Evolutionary conservation across 2,888 invertebrate species (phyloP), one percentile per base, ranked within the genome.

Genomic region (Eristalis pertinax): DNA sequence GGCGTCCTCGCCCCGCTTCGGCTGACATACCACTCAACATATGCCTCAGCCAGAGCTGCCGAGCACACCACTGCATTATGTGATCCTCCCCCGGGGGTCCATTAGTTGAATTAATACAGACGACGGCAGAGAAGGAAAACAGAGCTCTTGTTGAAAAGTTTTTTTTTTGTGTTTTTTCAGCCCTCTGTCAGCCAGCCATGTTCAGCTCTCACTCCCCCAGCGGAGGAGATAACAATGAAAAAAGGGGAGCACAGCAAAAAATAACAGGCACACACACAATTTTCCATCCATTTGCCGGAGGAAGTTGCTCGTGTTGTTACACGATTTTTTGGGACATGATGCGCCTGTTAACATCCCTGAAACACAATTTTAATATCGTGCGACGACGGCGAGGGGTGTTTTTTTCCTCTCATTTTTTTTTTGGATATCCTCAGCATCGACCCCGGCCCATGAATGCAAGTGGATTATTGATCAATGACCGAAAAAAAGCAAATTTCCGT

Each of bases 401-500:
- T 3, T 7, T 4, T 32, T 32, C 4, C 4, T 32, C 4, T 32
- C 4, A 4, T 32, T 5, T 32, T 10, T 32, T 1, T 35, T 35
- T 13, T 13, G 38, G 38, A 26, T 19, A 63, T 19, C 43, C 50
- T 38, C 19, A 50, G 19, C 50, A 2, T 5, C 32, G 22, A 60
- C 38, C 38, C 38, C 38, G 38, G 38, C 38, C 13, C 38, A 13
- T 38, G 38, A 32, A 74, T 81, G 67, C 68, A 81, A 64, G 64
- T 56, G 69, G 74, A 74, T 75, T 81, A 75, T 75, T 64, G 74
- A 81, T 64, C 81, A 81, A 81, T 75, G 74, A 74, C 81, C 74
- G 69, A 69, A 63, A 77, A 63, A 77, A 75, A 81, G 58, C 74
- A 75, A 81, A 81, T 81, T 81, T 81, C 81, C 81, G 81, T 8